These are phyloP conservation scores for Anisognathus igniventris DNA, from an alignment of 2,797 vertebrate species.

Conservation along the genomic window DNA sequence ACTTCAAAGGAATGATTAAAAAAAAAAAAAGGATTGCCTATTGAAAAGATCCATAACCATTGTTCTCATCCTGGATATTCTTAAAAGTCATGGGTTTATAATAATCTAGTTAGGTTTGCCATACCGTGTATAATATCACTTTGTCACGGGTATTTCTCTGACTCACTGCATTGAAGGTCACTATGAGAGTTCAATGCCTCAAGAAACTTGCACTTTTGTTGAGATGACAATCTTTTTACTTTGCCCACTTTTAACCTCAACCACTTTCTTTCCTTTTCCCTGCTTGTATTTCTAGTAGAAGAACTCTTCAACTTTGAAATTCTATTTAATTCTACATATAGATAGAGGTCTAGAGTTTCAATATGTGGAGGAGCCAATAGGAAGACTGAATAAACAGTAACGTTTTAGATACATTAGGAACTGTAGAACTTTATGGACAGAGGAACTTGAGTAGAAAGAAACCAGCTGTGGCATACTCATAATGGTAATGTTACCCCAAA, in stretches of 20 bases:
- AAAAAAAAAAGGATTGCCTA: neutral
- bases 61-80: neutral
- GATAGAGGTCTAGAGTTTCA: neutral
- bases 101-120: neutral
- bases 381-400: neutral
- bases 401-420: neutral
- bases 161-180: neutral
- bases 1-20: neutral
- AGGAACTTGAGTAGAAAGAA: neutral
- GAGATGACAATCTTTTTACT: neutral
- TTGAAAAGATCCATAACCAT: neutral
- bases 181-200: neutral
- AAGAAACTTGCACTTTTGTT: neutral
- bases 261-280: neutral
- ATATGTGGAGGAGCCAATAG: neutral
- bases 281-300: neutral
- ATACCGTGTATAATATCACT: neutral
- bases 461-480: neutral
- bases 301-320: neutral
- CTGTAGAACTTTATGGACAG: neutral
- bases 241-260: neutral
- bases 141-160: neutral
- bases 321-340: neutral
- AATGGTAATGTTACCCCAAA: neutral
- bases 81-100: neutral